These are phyloP conservation scores for Malurus alboscapulatus DNA, from an alignment of 2,113 vertebrate genomes.

Conservation along the genomic window DNA sequence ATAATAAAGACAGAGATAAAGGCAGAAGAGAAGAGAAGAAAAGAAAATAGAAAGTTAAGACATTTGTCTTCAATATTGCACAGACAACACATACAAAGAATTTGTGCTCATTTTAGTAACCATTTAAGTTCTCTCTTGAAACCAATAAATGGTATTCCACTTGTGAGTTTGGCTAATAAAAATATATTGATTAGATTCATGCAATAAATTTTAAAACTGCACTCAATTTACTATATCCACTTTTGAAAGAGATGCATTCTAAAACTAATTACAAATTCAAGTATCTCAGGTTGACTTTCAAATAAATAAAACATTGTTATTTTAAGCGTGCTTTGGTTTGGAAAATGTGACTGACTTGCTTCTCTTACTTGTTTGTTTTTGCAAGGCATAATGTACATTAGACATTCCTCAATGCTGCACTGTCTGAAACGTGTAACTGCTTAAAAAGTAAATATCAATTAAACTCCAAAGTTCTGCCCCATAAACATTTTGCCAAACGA, in stretches of 20 bases:
- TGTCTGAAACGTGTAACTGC: constrained; percentile 74
- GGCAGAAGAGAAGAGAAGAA: constrained; percentile 49
- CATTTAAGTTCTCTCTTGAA: not conserved
- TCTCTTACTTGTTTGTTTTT: constrained; percentile 80
- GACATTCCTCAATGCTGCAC: constrained; percentile 68
- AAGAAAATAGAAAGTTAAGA: constrained; percentile 64
- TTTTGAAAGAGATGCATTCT: constrained; percentile 45
- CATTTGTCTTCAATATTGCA: constrained; percentile 17
- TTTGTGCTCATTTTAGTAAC: not conserved
- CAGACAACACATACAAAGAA: constrained; percentile 28
- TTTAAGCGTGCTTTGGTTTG: constrained; percentile 73
- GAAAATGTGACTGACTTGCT: constrained; percentile 77
- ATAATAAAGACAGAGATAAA: constrained; percentile 54
- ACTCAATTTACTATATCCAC: not conserved
- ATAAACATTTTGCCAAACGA: constrained; percentile 67
- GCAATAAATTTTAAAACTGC: constrained; percentile 26
- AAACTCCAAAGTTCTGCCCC: constrained; percentile 66
- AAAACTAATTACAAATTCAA: constrained; percentile 67
- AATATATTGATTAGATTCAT: not conserved
- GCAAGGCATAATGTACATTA: constrained; percentile 71
- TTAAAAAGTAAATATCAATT: constrained; percentile 83
- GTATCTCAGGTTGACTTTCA: constrained; percentile 66
- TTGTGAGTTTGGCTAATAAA: not conserved
- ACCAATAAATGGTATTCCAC: not conserved
- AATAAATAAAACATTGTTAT: constrained; percentile 81